Conservation (phyloP, 2,113 vertebrate species). For the Oreochromis aureus region DNA sequence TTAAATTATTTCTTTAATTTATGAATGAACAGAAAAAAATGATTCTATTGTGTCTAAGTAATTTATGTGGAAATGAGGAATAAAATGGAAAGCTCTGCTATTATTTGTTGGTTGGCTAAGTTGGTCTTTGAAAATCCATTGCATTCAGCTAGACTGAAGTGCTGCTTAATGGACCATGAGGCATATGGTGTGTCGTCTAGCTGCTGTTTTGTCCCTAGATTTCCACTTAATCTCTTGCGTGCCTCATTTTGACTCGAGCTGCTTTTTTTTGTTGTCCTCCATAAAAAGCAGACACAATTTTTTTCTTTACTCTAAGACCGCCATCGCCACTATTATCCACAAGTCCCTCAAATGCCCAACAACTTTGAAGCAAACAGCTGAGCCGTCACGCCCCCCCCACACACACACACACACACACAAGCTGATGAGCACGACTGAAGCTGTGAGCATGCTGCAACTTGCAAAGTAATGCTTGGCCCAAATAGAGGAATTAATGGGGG, state of each 20-base stretch:
- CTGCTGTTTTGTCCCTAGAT: slow-evolving; percentile 34
- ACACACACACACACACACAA: not conserved
- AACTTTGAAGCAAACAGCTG: slow-evolving; percentile 23
- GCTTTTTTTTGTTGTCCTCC: not conserved
- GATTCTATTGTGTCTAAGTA: not conserved
- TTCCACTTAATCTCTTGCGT: slow-evolving; percentile 45
- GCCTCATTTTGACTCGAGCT: slow-evolving; percentile 18
- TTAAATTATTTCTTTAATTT: not conserved
- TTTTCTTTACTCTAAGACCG: too few relatives aligned
- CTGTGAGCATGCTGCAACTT: slow-evolving; percentile 26
- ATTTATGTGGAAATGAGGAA: not conserved
- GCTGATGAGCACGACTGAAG: slow-evolving; percentile 1
- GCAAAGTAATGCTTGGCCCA: slow-evolving; percentile 18
- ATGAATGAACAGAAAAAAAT: not conserved
- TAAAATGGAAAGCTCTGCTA: slow-evolving; percentile 5
- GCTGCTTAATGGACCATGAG: slow-evolving; percentile 17
- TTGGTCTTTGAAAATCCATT: slow-evolving; percentile 7
- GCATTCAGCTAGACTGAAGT: slow-evolving; percentile 6
- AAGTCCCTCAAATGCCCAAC: slow-evolving; percentile 11
- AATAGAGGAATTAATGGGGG: slow-evolving; percentile 47
- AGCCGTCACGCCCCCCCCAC: not conserved
- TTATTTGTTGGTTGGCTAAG: not conserved
- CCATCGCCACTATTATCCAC: slow-evolving; percentile 15
- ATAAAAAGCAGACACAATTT: not conserved
- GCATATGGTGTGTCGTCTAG: slow-evolving; percentile 45